Percentiles rank a stretch among this genome's conserved stretches.
phyloP scores from a whole-genome alignment of 2,888 invertebrate genomes.

The Chaetogeoica ovagalla region DNA sequence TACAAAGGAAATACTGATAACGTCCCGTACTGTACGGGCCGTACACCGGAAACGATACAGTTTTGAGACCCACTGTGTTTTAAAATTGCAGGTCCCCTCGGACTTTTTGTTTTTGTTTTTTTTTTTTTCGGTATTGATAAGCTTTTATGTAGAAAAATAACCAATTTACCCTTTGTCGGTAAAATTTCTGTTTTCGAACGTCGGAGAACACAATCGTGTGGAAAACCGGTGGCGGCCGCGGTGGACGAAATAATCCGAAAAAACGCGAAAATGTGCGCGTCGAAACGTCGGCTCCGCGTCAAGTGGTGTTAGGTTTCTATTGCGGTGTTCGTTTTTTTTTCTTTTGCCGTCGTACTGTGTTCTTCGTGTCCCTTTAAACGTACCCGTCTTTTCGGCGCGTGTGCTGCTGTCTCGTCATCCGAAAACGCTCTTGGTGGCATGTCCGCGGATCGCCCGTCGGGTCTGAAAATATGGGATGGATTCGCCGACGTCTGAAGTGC shows the following conservation, averaged over 20 bases:
- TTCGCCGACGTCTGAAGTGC: slow-evolving; percentile 73
- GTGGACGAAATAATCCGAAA: no score
- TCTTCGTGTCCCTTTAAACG: not conserved
- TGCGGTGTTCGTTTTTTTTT: not conserved
- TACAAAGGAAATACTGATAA: slow-evolving; percentile 12
- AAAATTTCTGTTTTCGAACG: no score
- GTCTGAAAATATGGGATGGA: slow-evolving; percentile 64
- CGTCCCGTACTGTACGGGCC: no score
- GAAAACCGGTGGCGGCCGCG: no score
- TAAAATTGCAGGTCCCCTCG: no score
- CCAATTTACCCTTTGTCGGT: not conserved
- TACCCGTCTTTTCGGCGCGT: no score
- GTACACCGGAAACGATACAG: not conserved
- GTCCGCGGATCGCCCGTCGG: not conserved
- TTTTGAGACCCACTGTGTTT: slow-evolving; percentile 30
- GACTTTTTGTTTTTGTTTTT: not conserved
- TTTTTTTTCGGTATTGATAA: slow-evolving; percentile 26
- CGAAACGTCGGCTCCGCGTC: no score
- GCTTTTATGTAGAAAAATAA: slow-evolving; percentile 1
- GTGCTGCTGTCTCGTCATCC: no score
- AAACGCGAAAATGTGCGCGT: no score
- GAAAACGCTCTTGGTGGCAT: not conserved
- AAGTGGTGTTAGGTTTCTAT: no score
- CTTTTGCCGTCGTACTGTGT: no score
- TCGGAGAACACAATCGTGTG: no score